Evolutionary conservation across 2,888 invertebrate species (phyloP), one percentile per base, ranked within the genome.

Genomic region (Melanostoma scalare): DNA sequence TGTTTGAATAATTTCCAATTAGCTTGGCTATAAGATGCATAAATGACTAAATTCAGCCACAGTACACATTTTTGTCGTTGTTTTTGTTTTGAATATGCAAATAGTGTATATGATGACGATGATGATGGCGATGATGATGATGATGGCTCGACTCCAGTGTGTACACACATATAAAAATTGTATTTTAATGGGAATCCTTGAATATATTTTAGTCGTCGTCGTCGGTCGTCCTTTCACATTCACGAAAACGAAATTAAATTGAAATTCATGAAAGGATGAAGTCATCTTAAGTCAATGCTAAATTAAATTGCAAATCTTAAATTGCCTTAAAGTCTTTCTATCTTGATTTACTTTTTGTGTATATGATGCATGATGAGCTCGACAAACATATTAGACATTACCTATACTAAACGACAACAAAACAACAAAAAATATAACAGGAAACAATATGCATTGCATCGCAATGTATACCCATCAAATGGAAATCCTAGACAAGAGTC

Each of bases 51-150:
- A 76, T 61, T 56, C 55, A 52, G 48, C 40, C 40, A 10, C 42
- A 40, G 31, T 48, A 38, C 35, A 33, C 20, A 42, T 61, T 52
- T 53, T n/a, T 40, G 30, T 40, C 61, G 40, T 65, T 75, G 9
- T 77, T 71, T 65, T 72, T 65, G 44, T 67, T 67, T 65, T 60
- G 72, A 78, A 60, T 78, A 78, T 78, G 56, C 72, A 72, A 78
- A 78, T 77, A 38, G 36, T 44, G 38, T 55, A 35, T 46, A 9
- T 68, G 36, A 6, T 4, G 35, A 20, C 20, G 20, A 20, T 20
- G 20, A 20, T 20, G 20, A 20, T 20, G 20, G 20, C 20, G 20
- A 20, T 20, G 20, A 1, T 20, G 20, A 20, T 20, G 20, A 20
- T 20, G 20, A 20, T 20, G 20, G 20, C 20, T 20, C 20, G 20